Evolutionary conservation across 2,888 invertebrate genomes (phyloP).

Genomic region (Mythimna albipuncta): DNA sequence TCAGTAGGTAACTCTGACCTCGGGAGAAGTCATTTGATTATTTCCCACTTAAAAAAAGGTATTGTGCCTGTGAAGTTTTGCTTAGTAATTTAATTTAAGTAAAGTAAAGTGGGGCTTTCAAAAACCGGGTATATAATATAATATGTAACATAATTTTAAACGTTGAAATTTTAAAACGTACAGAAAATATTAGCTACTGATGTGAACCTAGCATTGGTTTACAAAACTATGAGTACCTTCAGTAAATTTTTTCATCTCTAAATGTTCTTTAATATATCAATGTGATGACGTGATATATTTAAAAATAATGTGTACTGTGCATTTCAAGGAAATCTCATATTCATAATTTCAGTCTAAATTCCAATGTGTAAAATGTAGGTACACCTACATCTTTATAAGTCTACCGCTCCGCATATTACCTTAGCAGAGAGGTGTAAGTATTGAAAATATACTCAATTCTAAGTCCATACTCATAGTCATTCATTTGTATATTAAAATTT

Average conservation of each 20-base stretch:
- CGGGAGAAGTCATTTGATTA: no score
- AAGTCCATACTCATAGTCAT: slow-evolving; percentile 55
- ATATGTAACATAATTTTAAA: background rate
- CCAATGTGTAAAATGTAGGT: slow-evolving; percentile 31
- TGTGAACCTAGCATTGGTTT: background rate
- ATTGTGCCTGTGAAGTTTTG: background rate
- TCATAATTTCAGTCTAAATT: background rate
- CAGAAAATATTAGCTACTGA: background rate
- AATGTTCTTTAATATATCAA: slow-evolving; percentile 8
- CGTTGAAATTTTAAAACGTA: background rate
- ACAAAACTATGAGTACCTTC: background rate
- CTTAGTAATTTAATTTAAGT: background rate
- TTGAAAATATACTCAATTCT: slow-evolving; percentile 39
- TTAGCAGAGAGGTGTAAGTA: slow-evolving; percentile 43
- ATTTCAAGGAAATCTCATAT: background rate
- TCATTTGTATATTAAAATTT: slow-evolving; percentile 32
- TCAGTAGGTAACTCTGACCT: no score
- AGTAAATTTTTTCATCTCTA: background rate
- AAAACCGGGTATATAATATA: background rate
- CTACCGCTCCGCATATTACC: slow-evolving; percentile 9
- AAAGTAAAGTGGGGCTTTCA: background rate
- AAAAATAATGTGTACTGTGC: slow-evolving; percentile 22
- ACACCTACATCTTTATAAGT: slow-evolving; percentile 7
- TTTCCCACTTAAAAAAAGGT: no score
- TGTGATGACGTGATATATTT: slow-evolving; percentile 26